A percentile compares a stretch with the other conserved stretches of the same genome.
Evolutionary conservation across 2,113 vertebrate species (phyloP).

Genomic region (Verasper variegatus): DNA sequence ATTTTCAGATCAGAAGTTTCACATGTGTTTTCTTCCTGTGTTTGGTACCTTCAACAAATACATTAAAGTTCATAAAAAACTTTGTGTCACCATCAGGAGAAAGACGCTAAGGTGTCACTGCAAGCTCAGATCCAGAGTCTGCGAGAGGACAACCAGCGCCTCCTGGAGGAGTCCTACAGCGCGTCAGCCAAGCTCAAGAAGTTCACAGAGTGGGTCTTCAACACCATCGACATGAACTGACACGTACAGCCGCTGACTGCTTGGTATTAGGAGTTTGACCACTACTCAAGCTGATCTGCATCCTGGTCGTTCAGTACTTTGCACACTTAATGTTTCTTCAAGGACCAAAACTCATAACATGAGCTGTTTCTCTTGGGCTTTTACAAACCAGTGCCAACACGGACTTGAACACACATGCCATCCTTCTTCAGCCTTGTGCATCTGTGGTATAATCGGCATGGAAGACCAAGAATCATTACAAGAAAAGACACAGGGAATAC

Average conservation of each 20-base stretch:
- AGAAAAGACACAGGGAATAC: conserved; percentile 1
- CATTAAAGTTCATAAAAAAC: background rate
- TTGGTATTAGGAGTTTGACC: conserved; percentile 44
- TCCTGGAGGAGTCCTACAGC: conserved; percentile 95
- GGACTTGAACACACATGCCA: conserved; percentile 23
- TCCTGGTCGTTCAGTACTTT: conserved; percentile 17
- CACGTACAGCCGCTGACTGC: conserved; percentile 8
- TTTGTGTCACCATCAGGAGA: conserved; percentile 83
- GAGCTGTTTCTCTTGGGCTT: conserved; percentile 26
- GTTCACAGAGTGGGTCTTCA: conserved; percentile 99
- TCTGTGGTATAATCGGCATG: conserved; percentile 22
- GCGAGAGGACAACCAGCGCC: conserved; percentile 93
- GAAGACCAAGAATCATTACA: conserved; percentile 8
- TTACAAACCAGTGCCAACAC: conserved; percentile 57
- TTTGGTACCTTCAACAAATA: background rate
- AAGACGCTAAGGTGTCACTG: conserved; percentile 91
- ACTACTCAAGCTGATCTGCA: conserved; percentile 44
- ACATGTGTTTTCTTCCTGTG: background rate
- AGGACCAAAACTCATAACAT: background rate
- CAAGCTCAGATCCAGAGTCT: conserved; percentile 92
- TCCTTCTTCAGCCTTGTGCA: conserved; percentile 26
- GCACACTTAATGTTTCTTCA: background rate
- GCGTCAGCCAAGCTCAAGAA: conserved; percentile 97
- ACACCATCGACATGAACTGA: conserved; percentile 98
- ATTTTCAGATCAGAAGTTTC: background rate